Percentiles rank a stretch among this genome's conserved stretches.
Conservation (phyloP, 2,113 vertebrate genomes). For the Sylvilagus bachmani region DNA sequence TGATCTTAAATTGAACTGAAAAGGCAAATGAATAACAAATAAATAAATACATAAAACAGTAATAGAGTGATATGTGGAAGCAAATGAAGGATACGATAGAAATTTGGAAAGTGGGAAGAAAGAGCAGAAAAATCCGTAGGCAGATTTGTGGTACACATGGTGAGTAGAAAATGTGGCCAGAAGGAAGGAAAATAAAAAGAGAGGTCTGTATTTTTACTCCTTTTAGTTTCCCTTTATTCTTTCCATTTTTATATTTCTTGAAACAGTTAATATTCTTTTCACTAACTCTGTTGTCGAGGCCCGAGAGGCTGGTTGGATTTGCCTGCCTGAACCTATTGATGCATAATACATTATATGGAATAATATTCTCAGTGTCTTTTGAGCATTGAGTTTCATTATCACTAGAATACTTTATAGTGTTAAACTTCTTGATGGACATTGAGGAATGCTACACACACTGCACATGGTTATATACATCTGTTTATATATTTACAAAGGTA, state of each 20-base stretch:
- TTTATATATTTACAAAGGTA: constrained; percentile 36
- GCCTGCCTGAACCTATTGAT: constrained; percentile 78
- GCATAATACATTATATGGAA: constrained; percentile 84
- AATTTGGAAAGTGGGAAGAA: neutral
- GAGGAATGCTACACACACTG: neutral
- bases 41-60: neutral
- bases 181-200: neutral
- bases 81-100: neutral
- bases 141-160: neutral
- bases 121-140: neutral
- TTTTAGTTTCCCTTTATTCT: constrained; percentile 38
- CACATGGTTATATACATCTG: neutral
- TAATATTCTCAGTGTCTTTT: constrained; percentile 77
- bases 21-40: neutral
- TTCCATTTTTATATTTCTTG: constrained; percentile 55
- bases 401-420: constrained; percentile 73
- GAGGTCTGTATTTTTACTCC: neutral
- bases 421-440: constrained; percentile 60
- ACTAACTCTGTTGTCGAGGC: constrained; percentile 74
- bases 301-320: constrained; percentile 71
- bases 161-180: neutral
- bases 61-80: neutral
- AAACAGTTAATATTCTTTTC: constrained; percentile 79
- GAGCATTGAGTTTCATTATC: constrained; percentile 78
- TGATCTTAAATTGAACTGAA: constrained; percentile 34